phyloP scores from a whole-genome alignment of 2,888 invertebrate genomes.

The Taenaris catops region DNA sequence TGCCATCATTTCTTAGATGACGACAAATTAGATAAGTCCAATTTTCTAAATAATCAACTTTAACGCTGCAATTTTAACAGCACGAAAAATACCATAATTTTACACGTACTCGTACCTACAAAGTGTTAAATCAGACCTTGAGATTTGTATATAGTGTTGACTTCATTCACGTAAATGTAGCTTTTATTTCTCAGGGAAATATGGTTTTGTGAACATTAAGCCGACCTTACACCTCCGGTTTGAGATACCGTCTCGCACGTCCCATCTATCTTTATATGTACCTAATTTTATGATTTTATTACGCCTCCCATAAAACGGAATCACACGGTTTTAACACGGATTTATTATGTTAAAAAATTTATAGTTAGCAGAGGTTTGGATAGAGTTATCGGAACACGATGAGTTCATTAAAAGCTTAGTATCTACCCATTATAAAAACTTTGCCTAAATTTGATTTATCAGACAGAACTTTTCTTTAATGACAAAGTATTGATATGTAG shows the following conservation, averaged over 20 bases:
- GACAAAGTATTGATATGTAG: too few species aligned
- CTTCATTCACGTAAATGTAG: background rate
- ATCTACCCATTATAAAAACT: too few species aligned
- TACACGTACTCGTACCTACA: too few species aligned
- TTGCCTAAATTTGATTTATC: too few species aligned
- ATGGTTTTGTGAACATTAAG: constrained; percentile 8
- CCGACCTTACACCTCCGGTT: constrained; percentile 10
- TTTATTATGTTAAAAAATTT: constrained; percentile 45
- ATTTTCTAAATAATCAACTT: too few species aligned
- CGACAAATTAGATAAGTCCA: too few species aligned
- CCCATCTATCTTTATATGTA: constrained; percentile 18
- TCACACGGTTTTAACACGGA: constrained; percentile 32
- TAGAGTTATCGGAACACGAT: constrained; percentile 31
- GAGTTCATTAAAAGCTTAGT: constrained; percentile 66
- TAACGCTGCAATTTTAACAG: too few species aligned
- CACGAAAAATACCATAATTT: too few species aligned
- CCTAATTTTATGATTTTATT: constrained; percentile 31
- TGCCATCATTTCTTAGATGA: too few species aligned
- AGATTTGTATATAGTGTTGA: background rate
- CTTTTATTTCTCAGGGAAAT: constrained; percentile 6
- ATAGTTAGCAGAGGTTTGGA: constrained; percentile 28
- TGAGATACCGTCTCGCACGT: constrained; percentile 13
- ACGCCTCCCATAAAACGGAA: constrained; percentile 33
- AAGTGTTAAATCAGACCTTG: too few species aligned
- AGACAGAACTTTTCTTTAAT: too few species aligned